phyloP scores from a whole-genome alignment of 2,113 vertebrate species.

The Calidris pugnax region DNA sequence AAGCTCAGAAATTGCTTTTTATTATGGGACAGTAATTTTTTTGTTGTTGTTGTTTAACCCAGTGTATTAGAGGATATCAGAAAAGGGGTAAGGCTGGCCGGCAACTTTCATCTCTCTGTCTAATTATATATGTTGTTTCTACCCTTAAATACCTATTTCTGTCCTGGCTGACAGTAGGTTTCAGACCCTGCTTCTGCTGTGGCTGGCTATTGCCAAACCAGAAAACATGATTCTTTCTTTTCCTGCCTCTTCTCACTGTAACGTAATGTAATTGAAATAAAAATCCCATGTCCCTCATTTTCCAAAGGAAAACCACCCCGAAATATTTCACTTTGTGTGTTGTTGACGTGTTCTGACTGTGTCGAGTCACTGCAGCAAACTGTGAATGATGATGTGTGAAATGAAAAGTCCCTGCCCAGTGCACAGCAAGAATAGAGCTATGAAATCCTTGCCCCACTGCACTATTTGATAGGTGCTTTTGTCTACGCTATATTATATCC shows the following conservation, averaged over 20 bases:
- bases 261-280: background rate
- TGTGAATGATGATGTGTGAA: conserved; percentile 68
- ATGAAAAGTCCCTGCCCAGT: conserved; percentile 52
- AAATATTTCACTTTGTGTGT: conserved; percentile 26
- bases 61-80: background rate
- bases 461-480: background rate
- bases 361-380: background rate
- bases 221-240: background rate
- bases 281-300: background rate
- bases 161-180: background rate
- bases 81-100: background rate
- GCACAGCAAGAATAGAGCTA: conserved; percentile 9
- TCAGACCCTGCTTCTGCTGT: background rate
- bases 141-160: background rate
- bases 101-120: background rate
- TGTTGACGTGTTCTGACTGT: conserved; percentile 3
- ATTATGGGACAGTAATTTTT: background rate
- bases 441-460: background rate
- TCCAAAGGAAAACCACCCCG: background rate
- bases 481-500: background rate
- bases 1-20: background rate
- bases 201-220: background rate
- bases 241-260: background rate
- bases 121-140: background rate
- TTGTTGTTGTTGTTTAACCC: background rate